phyloP scores from a whole-genome alignment of 2,888 invertebrate species.

The Aquatica leii region DNA sequence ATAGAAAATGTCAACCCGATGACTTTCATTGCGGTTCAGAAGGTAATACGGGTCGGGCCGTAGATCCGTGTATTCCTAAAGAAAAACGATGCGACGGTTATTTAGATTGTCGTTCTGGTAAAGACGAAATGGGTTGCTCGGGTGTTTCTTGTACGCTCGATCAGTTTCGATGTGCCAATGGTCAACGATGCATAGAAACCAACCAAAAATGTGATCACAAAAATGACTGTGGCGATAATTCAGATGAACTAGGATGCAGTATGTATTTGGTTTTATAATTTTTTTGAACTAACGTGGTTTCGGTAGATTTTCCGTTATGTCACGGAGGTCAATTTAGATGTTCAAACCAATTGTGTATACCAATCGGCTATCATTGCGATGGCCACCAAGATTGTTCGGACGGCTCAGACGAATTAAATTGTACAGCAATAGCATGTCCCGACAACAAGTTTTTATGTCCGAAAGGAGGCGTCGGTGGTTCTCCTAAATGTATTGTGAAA shows the following conservation, averaged over 20 bases:
- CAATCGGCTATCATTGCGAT: conserved; percentile 83
- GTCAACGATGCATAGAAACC: conserved; percentile 82
- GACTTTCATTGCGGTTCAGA: conserved; percentile 87
- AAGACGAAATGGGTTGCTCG: conserved; percentile 81
- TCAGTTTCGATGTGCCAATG: conserved; percentile 85
- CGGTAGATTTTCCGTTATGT: conserved; percentile 89
- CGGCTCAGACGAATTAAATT: conserved; percentile 88
- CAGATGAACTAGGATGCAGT: conserved; percentile 92
- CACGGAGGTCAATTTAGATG: conserved; percentile 92
- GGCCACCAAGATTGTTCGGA: conserved; percentile 92
- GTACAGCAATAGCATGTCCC: conserved; percentile 86
- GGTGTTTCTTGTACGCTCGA: conserved; percentile 78
- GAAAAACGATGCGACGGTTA: conserved; percentile 92
- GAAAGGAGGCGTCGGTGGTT: conserved; percentile 73
- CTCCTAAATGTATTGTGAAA: conserved; percentile 87
- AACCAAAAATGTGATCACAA: conserved; percentile 85
- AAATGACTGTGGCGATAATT: conserved; percentile 90
- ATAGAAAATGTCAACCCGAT: conserved; percentile 84
- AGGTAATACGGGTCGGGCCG: conserved; percentile 66
- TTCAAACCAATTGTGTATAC: conserved; percentile 92
- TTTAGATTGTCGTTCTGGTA: conserved; percentile 84
- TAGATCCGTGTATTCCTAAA: conserved; percentile 86
- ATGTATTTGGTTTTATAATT: conserved; percentile 57
- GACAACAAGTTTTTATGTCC: conserved; percentile 92
- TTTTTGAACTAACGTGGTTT: conserved; percentile 10